Evolutionary conservation across 2,113 vertebrate genomes (phyloP), one percentile per base, ranked within the genome.

Genomic region (Leiothrix lutea): DNA sequence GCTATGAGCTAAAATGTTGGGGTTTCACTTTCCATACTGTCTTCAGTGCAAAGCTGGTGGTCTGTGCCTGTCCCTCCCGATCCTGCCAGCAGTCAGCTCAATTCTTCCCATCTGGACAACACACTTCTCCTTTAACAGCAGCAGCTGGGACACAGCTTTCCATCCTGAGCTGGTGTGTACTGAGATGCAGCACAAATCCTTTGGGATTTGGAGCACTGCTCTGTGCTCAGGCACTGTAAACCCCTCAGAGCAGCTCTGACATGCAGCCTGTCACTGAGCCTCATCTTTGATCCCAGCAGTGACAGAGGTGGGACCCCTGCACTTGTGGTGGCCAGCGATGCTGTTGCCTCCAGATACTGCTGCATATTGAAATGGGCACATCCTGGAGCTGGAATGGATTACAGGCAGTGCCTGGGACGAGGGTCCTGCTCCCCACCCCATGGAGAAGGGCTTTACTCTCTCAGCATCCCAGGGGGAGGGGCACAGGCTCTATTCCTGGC

Each of bases 321-420:
- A 8, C 29, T 35, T 6, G 1, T 7, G 20, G 0, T 13, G 56
- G 47, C 50, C 0, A 1, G 44, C 3, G 53, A 48, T 3, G 12
- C 51, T 0, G 2, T 2, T 19, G 45, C 57, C 64, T 72, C 57
- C 45, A 66, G 86, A 12, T 3, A 26, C 7, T 2, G 2, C 54
- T 45, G 80, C 3, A 2, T 7, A 29, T 23, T 24, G 61, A 29
- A 94, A 36, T 0, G 0, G 29, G 25, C 35, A 47, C 22, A 5
- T 89, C 38, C 44, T 45, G 45, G 4, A 1, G 18, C 80, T 73
- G 64, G 80, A 42, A 56, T 11, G 67, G n/a, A 29, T 81, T 29
- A 14, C 2, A 62, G 54, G 17, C 79, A 36, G 65, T 0, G 3
- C 23, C 47, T 1, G 12, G 5, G n/a, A 26, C 64, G 26, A 71